Evolutionary conservation across 2,797 vertebrate species (phyloP).

Genomic region (Pteronotus mesoamericanus): DNA sequence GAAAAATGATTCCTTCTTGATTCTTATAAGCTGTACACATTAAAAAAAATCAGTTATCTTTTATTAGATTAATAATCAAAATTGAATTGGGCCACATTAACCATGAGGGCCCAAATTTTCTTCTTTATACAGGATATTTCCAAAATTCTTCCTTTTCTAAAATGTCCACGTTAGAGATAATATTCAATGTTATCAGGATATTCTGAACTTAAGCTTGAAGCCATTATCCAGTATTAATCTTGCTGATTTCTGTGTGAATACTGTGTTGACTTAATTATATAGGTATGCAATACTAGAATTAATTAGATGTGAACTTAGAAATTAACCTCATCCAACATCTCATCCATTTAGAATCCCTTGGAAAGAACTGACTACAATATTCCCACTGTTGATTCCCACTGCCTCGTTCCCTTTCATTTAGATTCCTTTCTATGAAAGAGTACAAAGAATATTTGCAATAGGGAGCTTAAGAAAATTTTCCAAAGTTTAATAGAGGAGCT

Average conservation of each 20-base stretch:
- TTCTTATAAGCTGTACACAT: not conserved
- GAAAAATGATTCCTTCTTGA: slow-evolving; percentile 7
- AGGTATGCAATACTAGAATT: not conserved
- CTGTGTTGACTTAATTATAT: not conserved
- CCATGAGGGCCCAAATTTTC: not conserved
- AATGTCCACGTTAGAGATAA: slow-evolving; percentile 1
- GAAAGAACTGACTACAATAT: not conserved
- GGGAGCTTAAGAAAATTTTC: not conserved
- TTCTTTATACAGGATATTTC: not conserved
- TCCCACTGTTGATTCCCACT: not conserved
- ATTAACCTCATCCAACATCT: not conserved
- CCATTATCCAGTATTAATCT: not conserved
- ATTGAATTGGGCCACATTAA: slow-evolving; percentile 15
- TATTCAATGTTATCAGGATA: not conserved
- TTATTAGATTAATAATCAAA: slow-evolving; percentile 36
- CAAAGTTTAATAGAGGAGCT: not conserved
- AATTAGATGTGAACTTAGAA: not conserved
- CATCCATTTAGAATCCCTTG: not conserved
- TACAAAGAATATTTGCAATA: not conserved
- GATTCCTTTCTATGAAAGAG: not conserved
- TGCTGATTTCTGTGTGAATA: not conserved
- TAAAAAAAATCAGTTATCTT: not conserved
- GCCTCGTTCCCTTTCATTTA: not conserved
- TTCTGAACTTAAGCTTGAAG: not conserved
- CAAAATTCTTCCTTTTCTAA: slow-evolving; percentile 19